Evolutionary conservation across 2,888 invertebrate genomes (phyloP).

Genomic region (Drosophila meridionalis): DNA sequence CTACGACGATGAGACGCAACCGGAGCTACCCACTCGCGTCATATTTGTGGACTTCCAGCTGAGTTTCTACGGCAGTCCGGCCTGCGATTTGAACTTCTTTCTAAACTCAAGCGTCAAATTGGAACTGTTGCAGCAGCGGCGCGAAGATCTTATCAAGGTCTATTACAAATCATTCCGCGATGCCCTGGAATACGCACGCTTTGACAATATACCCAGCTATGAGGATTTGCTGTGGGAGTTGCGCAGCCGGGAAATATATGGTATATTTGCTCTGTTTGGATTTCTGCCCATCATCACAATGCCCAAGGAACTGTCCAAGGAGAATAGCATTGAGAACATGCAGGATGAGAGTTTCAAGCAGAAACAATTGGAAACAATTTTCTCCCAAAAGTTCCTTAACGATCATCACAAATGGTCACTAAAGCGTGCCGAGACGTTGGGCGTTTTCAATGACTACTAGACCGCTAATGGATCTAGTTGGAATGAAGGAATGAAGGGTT

Average conservation of each 20-base stretch:
- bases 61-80: conserved; percentile 77
- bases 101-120: conserved; percentile 73
- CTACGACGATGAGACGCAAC: conserved; percentile 74
- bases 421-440: conserved; percentile 73
- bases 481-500: background rate
- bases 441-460: conserved; percentile 75
- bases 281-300: conserved; percentile 80
- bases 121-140: conserved; percentile 59
- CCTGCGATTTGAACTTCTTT: conserved; percentile 82
- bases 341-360: conserved; percentile 57
- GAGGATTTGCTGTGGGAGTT: conserved; percentile 76
- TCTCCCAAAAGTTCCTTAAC: conserved; percentile 67
- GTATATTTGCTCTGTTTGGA: conserved; percentile 73
- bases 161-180: conserved; percentile 71
- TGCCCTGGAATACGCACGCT: conserved; percentile 69
- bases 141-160: conserved; percentile 68
- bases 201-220: conserved; percentile 69
- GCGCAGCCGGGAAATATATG: conserved; percentile 76
- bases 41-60: conserved; percentile 83
- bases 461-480: background rate
- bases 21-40: conserved; percentile 69
- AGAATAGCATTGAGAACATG: conserved; percentile 72
- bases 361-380: conserved; percentile 65
- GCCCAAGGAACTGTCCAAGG: conserved; percentile 70
- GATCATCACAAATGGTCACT: conserved; percentile 71